Evolutionary conservation across 2,888 invertebrate species (phyloP).

Genomic region (Coenonympha arcania): DNA sequence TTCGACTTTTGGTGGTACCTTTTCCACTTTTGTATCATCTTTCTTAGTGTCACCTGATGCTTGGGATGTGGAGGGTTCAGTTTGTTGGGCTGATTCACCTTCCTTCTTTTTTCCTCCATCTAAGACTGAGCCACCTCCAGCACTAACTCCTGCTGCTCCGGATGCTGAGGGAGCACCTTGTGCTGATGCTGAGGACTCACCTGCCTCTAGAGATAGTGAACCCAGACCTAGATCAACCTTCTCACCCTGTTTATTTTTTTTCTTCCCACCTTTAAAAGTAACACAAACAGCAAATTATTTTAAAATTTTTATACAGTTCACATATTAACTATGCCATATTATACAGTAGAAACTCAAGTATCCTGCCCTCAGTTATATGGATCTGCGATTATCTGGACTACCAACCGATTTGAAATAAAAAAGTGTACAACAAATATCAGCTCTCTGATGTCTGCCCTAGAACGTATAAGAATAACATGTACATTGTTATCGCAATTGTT

Average conservation of each 20-base stretch:
- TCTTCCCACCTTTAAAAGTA: constrained; percentile 32
- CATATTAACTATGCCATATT: too few species aligned
- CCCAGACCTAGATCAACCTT: constrained; percentile 14
- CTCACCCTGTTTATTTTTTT: constrained; percentile 31
- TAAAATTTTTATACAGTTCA: neutral
- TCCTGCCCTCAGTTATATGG: too few species aligned
- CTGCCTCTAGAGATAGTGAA: constrained; percentile 9
- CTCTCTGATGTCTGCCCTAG: too few species aligned
- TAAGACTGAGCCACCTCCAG: too few species aligned
- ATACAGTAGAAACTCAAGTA: too few species aligned
- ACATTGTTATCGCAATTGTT: too few species aligned
- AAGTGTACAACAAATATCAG: too few species aligned
- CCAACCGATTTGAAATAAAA: too few species aligned
- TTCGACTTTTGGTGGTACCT: constrained; percentile 15
- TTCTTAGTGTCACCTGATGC: neutral
- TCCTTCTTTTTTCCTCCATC: too few species aligned
- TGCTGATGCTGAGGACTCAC: neutral
- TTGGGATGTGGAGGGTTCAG: constrained; percentile 6
- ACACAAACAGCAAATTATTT: neutral
- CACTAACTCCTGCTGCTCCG: neutral
- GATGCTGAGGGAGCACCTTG: constrained; percentile 2
- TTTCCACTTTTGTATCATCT: constrained; percentile 15
- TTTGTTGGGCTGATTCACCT: too few species aligned
- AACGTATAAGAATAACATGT: too few species aligned
- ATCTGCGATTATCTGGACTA: too few species aligned